Evolutionary conservation across 2,797 vertebrate genomes (phyloP), one percentile per base, ranked within the genome.

Genomic region (Lophotriccus pileatus): DNA sequence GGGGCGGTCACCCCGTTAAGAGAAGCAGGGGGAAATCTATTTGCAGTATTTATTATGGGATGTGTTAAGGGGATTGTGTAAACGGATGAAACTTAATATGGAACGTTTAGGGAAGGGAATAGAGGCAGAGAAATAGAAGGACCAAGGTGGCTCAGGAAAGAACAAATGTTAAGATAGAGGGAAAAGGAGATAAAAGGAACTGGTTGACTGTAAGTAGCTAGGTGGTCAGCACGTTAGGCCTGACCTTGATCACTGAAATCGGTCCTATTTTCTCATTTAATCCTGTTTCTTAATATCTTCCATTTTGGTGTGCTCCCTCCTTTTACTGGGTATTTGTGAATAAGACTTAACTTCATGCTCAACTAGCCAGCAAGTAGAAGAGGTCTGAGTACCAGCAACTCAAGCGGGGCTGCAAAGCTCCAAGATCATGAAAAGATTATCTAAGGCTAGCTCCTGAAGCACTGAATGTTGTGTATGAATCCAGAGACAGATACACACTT

Each of bases 401-500:
- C 14, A 12, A 60, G 36, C 20, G 34, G 18, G 21, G 14, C 49
- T 77, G 41, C 28, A 50, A 58, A 59, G 15, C 58, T 70, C 60
- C 11, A 60, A 43, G 22, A 36, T 74, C 23, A 4, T 7, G 20
- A 36, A 32, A 3, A 69, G 16, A 39, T 50, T 62, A 58, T 39
- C 47, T n/a, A 56, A 41, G 10, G 21, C 6, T 27, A 56, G 19
- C 34, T 78, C 52, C 56, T 22, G 5, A 53, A 59, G 10, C 11
- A n/a, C 3, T 58, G 15, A 8, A 30, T 53, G 23, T 30, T 28
- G 8, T 22, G 43, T 25, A 34, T 24, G 28, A 20, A 74, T 16
- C 23, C 41, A 30, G 2, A 52, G 46, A 43, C 21, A 9, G 10
- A 63, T 12, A n/a, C 0, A 1, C 6, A 13, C 12, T 21, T 30